These are phyloP conservation scores for Actenoides hombroni DNA, from an alignment of 2,113 vertebrate genomes.

Conservation along the genomic window DNA sequence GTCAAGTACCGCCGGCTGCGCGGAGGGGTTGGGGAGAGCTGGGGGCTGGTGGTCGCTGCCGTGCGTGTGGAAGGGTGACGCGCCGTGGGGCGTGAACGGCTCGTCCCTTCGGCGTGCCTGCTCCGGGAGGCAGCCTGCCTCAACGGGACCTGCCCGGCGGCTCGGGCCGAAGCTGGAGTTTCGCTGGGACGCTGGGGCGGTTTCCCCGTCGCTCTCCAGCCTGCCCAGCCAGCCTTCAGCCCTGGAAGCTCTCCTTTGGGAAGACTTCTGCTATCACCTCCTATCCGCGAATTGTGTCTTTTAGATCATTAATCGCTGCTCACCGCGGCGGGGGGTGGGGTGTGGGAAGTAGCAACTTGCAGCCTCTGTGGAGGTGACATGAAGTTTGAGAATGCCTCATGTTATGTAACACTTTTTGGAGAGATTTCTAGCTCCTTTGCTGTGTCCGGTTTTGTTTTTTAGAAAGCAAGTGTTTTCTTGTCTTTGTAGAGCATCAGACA, in stretches of 20 bases:
- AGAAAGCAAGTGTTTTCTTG: not conserved
- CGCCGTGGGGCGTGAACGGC: not conserved
- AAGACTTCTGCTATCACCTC: not conserved
- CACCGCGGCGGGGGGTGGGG: not conserved
- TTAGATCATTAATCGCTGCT: constrained; percentile 51
- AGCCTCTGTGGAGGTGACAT: constrained; percentile 61
- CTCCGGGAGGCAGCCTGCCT: not conserved
- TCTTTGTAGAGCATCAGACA: not conserved
- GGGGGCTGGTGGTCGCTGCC: not conserved
- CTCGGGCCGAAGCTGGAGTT: constrained; percentile 12
- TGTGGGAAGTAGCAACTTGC: constrained; percentile 12
- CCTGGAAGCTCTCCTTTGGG: not conserved
- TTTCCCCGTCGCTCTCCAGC: not conserved
- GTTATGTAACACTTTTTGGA: constrained; percentile 64
- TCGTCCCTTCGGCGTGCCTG: not conserved
- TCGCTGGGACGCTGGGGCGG: not conserved
- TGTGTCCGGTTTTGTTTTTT: not conserved
- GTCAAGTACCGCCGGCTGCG: not conserved
- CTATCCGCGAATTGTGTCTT: constrained; percentile 9
- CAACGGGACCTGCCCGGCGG: constrained; percentile 17
- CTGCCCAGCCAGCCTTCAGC: not conserved
- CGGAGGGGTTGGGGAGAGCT: not conserved
- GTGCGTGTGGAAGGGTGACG: not conserved
- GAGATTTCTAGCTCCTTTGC: not conserved
- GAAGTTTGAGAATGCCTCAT: constrained; percentile 71